Evolutionary conservation across 2,797 vertebrate species (phyloP).

Genomic region (Pogoniulus pusillus): DNA sequence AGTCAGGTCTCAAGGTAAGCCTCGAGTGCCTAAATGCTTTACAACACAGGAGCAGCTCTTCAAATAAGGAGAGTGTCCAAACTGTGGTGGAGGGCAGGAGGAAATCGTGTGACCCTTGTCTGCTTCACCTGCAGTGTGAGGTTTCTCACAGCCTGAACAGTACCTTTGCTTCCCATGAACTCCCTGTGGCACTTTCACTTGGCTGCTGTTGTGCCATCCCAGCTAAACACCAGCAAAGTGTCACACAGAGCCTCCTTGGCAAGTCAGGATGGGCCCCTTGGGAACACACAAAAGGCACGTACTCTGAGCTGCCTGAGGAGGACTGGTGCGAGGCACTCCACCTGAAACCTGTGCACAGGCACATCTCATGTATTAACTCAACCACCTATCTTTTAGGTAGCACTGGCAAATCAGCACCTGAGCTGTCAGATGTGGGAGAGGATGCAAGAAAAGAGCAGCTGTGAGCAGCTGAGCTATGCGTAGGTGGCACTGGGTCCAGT

Average conservation of each 20-base stretch:
- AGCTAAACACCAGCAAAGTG: not conserved
- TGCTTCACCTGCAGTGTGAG: not conserved
- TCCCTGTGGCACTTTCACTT: not conserved
- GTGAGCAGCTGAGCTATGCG: not conserved
- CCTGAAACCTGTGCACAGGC: not conserved
- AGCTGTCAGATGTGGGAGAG: not conserved
- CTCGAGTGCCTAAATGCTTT: not conserved
- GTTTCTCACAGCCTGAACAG: not conserved
- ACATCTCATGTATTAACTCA: not conserved
- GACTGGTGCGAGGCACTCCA: not conserved
- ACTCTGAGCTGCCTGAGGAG: not conserved
- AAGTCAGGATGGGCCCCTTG: not conserved
- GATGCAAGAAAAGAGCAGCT: not conserved
- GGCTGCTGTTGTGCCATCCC: not conserved
- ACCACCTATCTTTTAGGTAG: not conserved
- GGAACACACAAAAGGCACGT: not conserved
- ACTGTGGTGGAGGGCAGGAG: not conserved
- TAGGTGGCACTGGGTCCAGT: not conserved
- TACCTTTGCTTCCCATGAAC: not conserved
- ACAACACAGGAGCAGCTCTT: not conserved
- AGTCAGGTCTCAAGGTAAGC: conserved; percentile 38
- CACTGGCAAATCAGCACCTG: not conserved
- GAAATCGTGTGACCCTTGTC: not conserved
- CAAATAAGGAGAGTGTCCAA: not conserved
- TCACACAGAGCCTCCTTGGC: not conserved